Evolutionary conservation across 2,113 vertebrate species (phyloP), one percentile per base, ranked within the genome.

Genomic region (Solea solea): DNA sequence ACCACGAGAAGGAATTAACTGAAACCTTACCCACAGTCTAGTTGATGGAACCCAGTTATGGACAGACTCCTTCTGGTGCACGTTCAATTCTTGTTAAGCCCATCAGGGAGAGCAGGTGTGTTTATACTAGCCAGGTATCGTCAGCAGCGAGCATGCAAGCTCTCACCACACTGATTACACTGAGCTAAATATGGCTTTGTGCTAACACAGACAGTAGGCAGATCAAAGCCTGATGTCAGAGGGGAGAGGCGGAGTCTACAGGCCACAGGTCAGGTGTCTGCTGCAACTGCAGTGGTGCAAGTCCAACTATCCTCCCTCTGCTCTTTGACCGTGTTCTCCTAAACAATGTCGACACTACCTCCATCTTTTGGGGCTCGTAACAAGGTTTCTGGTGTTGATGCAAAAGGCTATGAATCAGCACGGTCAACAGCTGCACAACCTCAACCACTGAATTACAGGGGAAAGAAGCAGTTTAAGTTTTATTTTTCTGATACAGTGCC

Each of bases 181-280:
- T n/a, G 67, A 88, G 89, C 90, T 93, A 93, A 92, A 93, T 90
- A 87, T 88, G 90, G 91, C 93, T 90, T 89, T 89, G 89, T 89
- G 88, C 91, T 89, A 85, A 88, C 85, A 84, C 84, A 88, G 66
- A 84, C 76, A 82, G 83, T 75, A 89, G 86, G 86, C 85, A 86
- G 90, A 93, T 93, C 90, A 93, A 85, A 90, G 86, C 69, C 48
- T 91, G 89, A 93, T 90, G 90, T 90, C 91, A 90, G 72, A 66
- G 68, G 57, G 58, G 66, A 71, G 82, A 78, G 92, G 88, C 73
- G 86, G 87, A 83, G 86, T 81, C 66, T 80, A 8, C 60, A 39
- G 83, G 81, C 88, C 84, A 72, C 84, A 83, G 85, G 82, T 92
- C 88, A 86, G 86, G 70, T 89, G 86, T 83, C 63, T 80, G 54